These are phyloP conservation scores for Cryptus armator DNA, from an alignment of 2,888 invertebrate genomes.

Conservation along the genomic window DNA sequence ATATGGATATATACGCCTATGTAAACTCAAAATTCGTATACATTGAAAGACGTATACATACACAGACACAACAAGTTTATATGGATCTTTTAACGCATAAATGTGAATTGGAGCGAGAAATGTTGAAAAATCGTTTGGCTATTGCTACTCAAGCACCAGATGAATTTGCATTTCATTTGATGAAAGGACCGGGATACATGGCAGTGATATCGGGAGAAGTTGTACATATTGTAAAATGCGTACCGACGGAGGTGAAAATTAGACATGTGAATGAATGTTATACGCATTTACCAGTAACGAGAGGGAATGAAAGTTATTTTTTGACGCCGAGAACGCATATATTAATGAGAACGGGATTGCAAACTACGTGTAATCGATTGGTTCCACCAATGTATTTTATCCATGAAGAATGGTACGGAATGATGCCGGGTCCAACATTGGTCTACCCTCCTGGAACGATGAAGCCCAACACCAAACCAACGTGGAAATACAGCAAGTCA, in stretches of 20 bases:
- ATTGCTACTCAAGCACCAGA: neutral
- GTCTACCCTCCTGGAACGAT: too few species aligned
- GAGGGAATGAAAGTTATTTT: slow-evolving; percentile 12
- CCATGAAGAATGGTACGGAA: slow-evolving; percentile 64
- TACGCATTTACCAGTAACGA: slow-evolving; percentile 47
- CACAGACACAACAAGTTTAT: neutral
- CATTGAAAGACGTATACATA: neutral
- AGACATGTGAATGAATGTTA: slow-evolving; percentile 66
- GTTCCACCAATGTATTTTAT: slow-evolving; percentile 68
- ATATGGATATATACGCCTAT: neutral
- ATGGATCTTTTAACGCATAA: too few species aligned
- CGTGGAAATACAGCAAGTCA: too few species aligned
- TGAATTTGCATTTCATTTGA: too few species aligned
- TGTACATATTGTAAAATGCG: slow-evolving; percentile 70
- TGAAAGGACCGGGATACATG: slow-evolving; percentile 66
- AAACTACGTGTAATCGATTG: slow-evolving; percentile 67
- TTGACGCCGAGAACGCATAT: slow-evolving; percentile 68
- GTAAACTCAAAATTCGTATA: slow-evolving; percentile 13
- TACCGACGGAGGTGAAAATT: slow-evolving; percentile 65
- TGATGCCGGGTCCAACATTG: too few species aligned
- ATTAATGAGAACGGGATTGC: slow-evolving; percentile 65
- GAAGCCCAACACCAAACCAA: too few species aligned
- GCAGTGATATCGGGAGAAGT: slow-evolving; percentile 53
- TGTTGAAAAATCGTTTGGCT: slow-evolving; percentile 63
- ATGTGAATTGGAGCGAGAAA: slow-evolving; percentile 50